Percentiles rank a stretch among this genome's conserved stretches.
These are phyloP conservation scores for Cotesia vestalis DNA, from an alignment of 1,140 invertebrate species.

Conservation along the genomic window DNA sequence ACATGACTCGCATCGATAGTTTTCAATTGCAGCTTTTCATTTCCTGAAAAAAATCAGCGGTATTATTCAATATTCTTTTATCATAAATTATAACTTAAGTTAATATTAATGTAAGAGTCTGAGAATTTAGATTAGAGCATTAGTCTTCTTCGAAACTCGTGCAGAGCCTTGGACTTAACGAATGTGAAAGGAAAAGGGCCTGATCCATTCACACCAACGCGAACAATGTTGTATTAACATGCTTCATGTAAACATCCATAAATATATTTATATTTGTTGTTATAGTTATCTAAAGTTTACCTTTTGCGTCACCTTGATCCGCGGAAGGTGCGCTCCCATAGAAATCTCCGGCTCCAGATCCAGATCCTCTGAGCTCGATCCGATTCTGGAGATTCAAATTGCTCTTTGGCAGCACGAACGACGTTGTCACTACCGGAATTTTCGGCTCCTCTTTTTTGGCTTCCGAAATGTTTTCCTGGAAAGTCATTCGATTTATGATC, in stretches of 20 bases:
- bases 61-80: conserved; percentile 1
- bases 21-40: not conserved
- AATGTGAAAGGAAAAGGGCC: not conserved
- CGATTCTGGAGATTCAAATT: conserved; percentile 36
- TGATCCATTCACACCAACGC: not conserved
- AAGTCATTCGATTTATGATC: too few species aligned
- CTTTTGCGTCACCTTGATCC: conserved; percentile 24
- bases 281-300: not conserved
- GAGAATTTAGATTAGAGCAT: not conserved
- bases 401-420: conserved; percentile 30
- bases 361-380: conserved; percentile 23
- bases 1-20: not conserved
- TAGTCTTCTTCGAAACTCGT: too few species aligned
- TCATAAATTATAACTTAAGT: not conserved
- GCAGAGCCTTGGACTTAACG: not conserved
- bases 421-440: conserved; percentile 30
- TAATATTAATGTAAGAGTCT: not conserved
- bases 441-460: not conserved
- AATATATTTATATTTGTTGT: not conserved
- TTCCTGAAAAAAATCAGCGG: not conserved
- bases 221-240: not conserved
- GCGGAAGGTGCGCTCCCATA: not conserved
- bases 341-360: not conserved
- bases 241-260: not conserved
- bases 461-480: not conserved